Conservation (phyloP, 2,888 invertebrate species). For the Phalera bucephala region DNA sequence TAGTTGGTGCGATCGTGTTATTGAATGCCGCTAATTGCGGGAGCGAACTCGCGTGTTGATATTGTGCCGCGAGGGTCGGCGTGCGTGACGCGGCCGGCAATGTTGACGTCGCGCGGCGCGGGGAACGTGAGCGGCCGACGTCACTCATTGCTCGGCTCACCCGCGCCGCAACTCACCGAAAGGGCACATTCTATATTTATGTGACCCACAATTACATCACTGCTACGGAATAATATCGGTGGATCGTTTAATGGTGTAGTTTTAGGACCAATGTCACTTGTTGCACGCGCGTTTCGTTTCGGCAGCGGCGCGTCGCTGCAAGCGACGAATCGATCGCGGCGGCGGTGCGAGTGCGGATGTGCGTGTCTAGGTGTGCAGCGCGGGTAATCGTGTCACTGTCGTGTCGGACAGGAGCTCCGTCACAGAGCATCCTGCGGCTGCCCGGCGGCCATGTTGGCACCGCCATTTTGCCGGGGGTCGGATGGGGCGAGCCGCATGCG, state of each 20-base stretch:
- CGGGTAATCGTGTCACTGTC: constrained; percentile 67
- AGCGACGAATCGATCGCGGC: constrained; percentile 63
- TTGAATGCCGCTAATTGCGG: constrained; percentile 32
- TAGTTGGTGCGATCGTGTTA: constrained; percentile 23
- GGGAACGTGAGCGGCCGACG: constrained; percentile 73
- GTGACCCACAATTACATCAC: constrained; percentile 72
- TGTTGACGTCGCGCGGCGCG: constrained; percentile 79
- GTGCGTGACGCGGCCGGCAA: constrained; percentile 67
- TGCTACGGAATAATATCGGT: constrained; percentile 47
- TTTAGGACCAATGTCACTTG: constrained; percentile 70
- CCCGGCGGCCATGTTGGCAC: constrained; percentile 82
- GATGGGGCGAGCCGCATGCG: constrained; percentile 78
- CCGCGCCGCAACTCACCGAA: constrained; percentile 73
- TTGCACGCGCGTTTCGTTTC: constrained; percentile 69
- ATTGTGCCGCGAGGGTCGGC: constrained; percentile 52
- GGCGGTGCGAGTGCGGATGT: constrained; percentile 54
- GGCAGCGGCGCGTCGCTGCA: constrained; percentile 47
- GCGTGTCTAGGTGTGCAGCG: constrained; percentile 66
- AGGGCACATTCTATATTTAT: constrained; percentile 80
- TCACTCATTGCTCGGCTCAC: constrained; percentile 73
- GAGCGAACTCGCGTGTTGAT: constrained; percentile 54
- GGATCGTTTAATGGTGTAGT: constrained; percentile 52
- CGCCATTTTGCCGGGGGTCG: constrained; percentile 81
- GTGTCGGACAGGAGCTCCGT: constrained; percentile 71
- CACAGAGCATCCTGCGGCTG: constrained; percentile 78